These are phyloP conservation scores for Formica exsecta DNA, from an alignment of 1,140 invertebrate species.

Conservation along the genomic window DNA sequence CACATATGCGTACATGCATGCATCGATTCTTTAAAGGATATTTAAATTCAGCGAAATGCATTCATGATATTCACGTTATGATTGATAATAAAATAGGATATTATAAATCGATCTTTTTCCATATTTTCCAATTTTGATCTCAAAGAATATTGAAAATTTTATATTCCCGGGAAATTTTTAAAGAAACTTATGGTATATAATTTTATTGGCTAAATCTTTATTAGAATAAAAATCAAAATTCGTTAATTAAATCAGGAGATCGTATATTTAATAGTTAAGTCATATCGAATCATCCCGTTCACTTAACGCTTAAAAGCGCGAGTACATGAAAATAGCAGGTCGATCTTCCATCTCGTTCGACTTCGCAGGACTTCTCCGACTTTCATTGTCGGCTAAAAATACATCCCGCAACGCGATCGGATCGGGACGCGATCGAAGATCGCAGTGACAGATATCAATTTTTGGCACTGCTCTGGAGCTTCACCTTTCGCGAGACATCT, in stretches of 20 bases:
- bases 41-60: too few species aligned
- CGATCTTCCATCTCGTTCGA: constrained; percentile 11
- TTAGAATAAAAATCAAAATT: not conserved
- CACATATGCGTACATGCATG: not conserved
- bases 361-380: not conserved
- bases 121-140: not conserved
- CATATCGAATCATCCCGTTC: not conserved
- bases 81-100: not conserved
- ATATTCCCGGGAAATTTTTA: not conserved
- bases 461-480: constrained; percentile 2
- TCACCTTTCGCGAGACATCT: constrained; percentile 39
- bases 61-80: not conserved
- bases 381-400: constrained; percentile 42
- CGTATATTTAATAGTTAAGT: not conserved
- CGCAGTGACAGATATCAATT: constrained; percentile 12
- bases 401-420: not conserved
- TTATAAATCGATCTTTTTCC: not conserved
- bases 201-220: not conserved
- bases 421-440: constrained; percentile 28
- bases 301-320: constrained; percentile 2
- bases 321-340: not conserved
- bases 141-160: not conserved
- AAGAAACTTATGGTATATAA: not conserved
- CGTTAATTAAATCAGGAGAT: not conserved
- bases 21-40: constrained; percentile 6